A percentile compares a stretch with the other conserved stretches of the same genome.
These are phyloP conservation scores for Eledona agricola DNA, from an alignment of 2,888 invertebrate species.

Conservation along the genomic window DNA sequence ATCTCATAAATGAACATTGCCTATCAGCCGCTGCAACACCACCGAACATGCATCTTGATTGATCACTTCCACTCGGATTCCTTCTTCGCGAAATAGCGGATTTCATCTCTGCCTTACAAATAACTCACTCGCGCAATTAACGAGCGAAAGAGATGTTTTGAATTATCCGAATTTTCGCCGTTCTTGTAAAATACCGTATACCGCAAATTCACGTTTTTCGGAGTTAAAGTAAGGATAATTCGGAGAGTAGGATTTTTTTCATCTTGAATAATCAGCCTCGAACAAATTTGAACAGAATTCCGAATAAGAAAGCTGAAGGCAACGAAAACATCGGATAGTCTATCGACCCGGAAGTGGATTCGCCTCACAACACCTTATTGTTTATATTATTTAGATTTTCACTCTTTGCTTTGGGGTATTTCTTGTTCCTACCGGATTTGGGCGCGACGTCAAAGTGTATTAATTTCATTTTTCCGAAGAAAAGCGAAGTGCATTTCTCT, in stretches of 20 bases:
- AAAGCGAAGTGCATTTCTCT: neutral
- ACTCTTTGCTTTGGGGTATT: constrained; percentile 8
- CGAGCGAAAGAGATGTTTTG: too few relatives aligned
- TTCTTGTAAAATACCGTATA: too few relatives aligned
- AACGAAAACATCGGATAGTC: constrained; percentile 12
- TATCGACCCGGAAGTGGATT: constrained; percentile 9
- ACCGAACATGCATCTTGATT: constrained; percentile 6
- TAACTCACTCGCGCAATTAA: too few relatives aligned
- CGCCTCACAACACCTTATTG: constrained; percentile 4
- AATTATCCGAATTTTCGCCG: too few relatives aligned
- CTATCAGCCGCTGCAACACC: constrained; percentile 6
- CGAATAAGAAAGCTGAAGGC: constrained; percentile 1
- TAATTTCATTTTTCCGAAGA: constrained; percentile 3
- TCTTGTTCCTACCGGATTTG: neutral
- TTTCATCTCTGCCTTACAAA: too few relatives aligned
- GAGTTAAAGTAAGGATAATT: too few relatives aligned
- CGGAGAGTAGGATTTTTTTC: constrained; percentile 2
- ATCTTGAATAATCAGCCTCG: constrained; percentile 12
- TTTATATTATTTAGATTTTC: constrained; percentile 22
- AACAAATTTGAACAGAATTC: constrained; percentile 11
- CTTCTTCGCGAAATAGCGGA: too few relatives aligned
- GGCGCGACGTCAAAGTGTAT: neutral
- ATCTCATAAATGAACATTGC: constrained; percentile 25
- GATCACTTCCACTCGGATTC: neutral
- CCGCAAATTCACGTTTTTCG: too few relatives aligned